Base-by-base conservation (phyloP, 1,140 invertebrate genomes). In the Ceratoteleas bidentatus region DNA sequence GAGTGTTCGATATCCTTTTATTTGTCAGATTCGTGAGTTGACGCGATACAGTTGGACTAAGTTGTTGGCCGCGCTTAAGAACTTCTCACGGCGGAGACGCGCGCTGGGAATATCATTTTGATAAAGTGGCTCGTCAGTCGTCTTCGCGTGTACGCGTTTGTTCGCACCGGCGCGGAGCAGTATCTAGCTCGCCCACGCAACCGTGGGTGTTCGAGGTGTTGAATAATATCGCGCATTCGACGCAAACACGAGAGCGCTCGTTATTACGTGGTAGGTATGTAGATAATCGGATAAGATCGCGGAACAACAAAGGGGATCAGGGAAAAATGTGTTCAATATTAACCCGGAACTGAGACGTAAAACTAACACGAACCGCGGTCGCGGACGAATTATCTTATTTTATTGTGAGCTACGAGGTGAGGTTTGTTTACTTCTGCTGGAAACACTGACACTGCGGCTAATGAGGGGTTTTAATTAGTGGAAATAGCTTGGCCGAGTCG, bases 141-240 rank as follows among this genome's bases (percentile, higher is more conserved):
- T 78, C 64, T 40, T 74, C 60, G 60, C 65, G 64, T 73, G 62
- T 83, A 70, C 69, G 77, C 54, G 73, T 81, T 81, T 81, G 58
- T 81, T 82, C 73, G 62, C 57, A 64, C 62, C 47, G 52, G 50
- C 45, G 43, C 65, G 9, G 32, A 57, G 61, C 64, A 73, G 53
- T 78, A 73, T 74, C 77, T 65, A 70, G 57, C 68, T 66, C 81
- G 54, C 81, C 81, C 57, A 84, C 81, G 81, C 76, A 60, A 73
- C 58, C 68, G 73, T 82, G 80, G 76, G 81, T 83, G 81, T 80
- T 72, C 66, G 52, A 84, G 68, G 76, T 84, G 82, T 77, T 84
- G 69, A 84, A 84, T 84, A 76, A 77, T 83, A 73, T 69, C 61
- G 58, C 74, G 38, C 53, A 78, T 78, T 70, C 64, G 74, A 74